Evolutionary conservation across 2,888 invertebrate species (phyloP).

Genomic region (Graphium colonna): DNA sequence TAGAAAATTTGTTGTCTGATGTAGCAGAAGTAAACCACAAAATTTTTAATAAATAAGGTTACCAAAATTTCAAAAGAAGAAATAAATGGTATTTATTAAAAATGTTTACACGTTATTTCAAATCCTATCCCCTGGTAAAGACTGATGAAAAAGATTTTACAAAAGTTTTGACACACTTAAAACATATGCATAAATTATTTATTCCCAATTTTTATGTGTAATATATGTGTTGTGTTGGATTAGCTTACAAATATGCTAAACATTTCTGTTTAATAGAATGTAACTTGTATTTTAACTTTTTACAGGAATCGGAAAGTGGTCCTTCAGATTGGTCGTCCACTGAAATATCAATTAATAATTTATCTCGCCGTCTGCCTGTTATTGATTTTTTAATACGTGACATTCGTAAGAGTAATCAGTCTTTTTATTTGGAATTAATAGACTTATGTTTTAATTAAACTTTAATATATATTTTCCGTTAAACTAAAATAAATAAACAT

Average conservation of each 20-base stretch:
- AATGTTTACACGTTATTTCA: too few relatives aligned
- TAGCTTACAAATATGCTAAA: not conserved
- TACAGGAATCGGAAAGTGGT: slow-evolving; percentile 1
- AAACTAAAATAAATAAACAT: not conserved
- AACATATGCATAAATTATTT: too few relatives aligned
- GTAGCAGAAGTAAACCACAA: too few relatives aligned
- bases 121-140: too few relatives aligned
- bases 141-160: too few relatives aligned
- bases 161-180: too few relatives aligned
- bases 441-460: slow-evolving; percentile 11
- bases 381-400: slow-evolving; percentile 15
- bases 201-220: too few relatives aligned
- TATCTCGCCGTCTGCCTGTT: slow-evolving; percentile 12
- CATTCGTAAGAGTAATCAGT: slow-evolving; percentile 2
- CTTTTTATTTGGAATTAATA: slow-evolving; percentile 5
- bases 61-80: too few relatives aligned
- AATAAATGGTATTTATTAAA: too few relatives aligned
- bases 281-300: not conserved
- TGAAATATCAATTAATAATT: slow-evolving; percentile 17
- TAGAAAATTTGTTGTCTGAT: too few relatives aligned
- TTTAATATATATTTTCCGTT: not conserved
- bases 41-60: too few relatives aligned
- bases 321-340: not conserved
- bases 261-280: not conserved
- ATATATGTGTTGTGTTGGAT: not conserved